A percentile compares a stretch with the other conserved stretches of the same genome.
Conservation (phyloP, 2,888 invertebrate species). For the Nysson spinosus region DNA sequence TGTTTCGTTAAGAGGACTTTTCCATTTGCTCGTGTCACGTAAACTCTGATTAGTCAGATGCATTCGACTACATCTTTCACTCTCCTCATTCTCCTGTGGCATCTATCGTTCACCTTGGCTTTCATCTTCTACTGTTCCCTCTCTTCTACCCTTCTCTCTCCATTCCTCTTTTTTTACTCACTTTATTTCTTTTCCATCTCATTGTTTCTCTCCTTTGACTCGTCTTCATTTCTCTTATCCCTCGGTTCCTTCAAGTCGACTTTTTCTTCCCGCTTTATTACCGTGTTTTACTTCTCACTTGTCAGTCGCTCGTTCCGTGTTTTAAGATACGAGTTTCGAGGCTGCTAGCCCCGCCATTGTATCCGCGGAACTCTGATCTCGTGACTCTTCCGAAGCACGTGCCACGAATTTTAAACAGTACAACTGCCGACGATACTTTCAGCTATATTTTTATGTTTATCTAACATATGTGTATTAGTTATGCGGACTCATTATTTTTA, state of each 20-base stretch:
- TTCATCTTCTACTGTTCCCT: background rate
- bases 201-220: background rate
- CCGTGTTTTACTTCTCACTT: background rate
- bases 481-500: too few relatives aligned
- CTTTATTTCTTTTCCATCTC: background rate
- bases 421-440: background rate
- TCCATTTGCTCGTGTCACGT: conserved; percentile 50
- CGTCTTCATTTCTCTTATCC: conserved; percentile 7
- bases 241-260: background rate
- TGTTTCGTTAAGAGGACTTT: conserved; percentile 48
- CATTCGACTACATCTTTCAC: conserved; percentile 43
- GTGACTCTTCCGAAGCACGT: conserved; percentile 31
- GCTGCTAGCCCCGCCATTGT: conserved; percentile 25
- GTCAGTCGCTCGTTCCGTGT: background rate
- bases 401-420: conserved; percentile 36
- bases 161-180: background rate
- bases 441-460: background rate
- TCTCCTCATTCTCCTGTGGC: conserved; percentile 29
- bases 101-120: background rate
- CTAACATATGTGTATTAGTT: background rate
- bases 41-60: conserved; percentile 56
- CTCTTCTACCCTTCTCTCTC: background rate
- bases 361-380: conserved; percentile 32
- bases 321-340: conserved; percentile 39
- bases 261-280: background rate